Evolutionary conservation across 2,113 vertebrate genomes (phyloP).

Genomic region (Phylloscopus trochiloides): DNA sequence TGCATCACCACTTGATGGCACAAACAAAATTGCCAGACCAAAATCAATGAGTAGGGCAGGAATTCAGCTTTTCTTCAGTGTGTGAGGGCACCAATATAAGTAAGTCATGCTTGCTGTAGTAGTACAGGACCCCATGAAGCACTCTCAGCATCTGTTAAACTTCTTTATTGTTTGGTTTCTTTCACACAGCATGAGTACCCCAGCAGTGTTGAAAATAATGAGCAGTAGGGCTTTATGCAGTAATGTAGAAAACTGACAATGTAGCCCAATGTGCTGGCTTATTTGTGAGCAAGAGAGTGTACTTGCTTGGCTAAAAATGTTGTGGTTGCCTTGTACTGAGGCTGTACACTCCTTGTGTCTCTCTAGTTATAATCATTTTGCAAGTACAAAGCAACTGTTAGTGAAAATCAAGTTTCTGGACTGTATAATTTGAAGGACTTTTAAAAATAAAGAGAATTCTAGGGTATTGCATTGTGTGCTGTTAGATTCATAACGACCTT

Average conservation of each 20-base stretch:
- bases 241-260: not conserved
- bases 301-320: not conserved
- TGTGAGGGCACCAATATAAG: not conserved
- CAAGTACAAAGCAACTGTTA: not conserved
- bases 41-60: not conserved
- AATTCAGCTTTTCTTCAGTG: not conserved
- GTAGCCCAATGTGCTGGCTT: not conserved
- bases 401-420: not conserved
- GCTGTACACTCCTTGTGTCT: not conserved
- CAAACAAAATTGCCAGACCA: not conserved
- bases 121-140: not conserved
- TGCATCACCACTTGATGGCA: conserved; percentile 23
- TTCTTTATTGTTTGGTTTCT: not conserved
- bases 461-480: not conserved
- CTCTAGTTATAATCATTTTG: not conserved
- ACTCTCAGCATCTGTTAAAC: not conserved
- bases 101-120: not conserved
- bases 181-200: not conserved
- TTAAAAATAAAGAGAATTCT: not conserved
- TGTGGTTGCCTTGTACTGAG: not conserved
- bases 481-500: not conserved
- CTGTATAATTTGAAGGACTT: not conserved
- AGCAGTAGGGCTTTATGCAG: not conserved
- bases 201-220: not conserved
- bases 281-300: not conserved